Evolutionary conservation across 2,113 vertebrate species (phyloP).

Genomic region (Crotalus viridis): DNA sequence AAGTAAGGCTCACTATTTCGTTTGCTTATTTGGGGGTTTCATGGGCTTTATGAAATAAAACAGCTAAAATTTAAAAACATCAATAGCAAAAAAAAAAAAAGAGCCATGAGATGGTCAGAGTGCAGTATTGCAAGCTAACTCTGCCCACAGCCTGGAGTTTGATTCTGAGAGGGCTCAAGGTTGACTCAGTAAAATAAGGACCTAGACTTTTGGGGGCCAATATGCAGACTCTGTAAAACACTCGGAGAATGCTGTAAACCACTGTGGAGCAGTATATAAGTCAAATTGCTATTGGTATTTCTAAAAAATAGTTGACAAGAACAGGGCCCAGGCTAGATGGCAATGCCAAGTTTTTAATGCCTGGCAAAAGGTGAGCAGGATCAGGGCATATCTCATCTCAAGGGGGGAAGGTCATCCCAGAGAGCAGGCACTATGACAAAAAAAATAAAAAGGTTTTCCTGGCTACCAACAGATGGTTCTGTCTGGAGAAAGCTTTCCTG

Average conservation of each 20-base stretch:
- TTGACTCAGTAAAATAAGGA: neutral
- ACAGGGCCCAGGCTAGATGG: neutral
- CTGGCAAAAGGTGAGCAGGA: neutral
- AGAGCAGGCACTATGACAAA: neutral
- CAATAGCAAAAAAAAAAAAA: neutral
- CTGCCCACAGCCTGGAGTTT: neutral
- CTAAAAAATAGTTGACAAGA: neutral
- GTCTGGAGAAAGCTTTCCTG: neutral
- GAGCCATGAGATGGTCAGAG: neutral
- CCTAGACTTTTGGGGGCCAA: neutral
- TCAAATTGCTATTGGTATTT: neutral
- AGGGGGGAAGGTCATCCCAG: neutral
- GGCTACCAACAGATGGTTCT: neutral
- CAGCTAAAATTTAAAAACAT: neutral
- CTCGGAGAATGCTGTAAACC: neutral
- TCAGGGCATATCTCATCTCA: neutral
- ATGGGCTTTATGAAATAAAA: neutral
- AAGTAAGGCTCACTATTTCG: neutral
- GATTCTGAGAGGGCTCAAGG: neutral
- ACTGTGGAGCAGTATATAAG: neutral
- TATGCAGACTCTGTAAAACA: neutral
- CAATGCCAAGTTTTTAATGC: neutral
- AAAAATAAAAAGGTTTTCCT: neutral
- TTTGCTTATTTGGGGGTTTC: neutral
- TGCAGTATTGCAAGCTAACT: neutral